A percentile compares a stretch with the other conserved stretches of the same genome.
Conservation (phyloP, 2,888 invertebrate genomes). For the Diplazon laetatorius region DNA sequence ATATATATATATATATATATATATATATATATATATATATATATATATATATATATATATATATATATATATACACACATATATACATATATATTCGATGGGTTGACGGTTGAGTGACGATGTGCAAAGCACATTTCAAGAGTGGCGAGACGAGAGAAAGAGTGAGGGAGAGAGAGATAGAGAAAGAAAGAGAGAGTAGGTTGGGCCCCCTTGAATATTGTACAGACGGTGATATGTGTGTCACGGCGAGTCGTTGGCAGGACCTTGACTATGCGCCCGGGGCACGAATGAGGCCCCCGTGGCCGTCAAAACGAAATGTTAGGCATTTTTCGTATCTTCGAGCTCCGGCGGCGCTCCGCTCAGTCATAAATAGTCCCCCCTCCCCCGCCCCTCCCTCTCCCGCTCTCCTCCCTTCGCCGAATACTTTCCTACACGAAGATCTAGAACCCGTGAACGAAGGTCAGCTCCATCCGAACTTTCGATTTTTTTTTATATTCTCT, state of each 20-base stretch:
- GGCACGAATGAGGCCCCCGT: constrained; percentile 62
- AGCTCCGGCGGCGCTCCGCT: not conserved
- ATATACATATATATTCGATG: too few relatives aligned
- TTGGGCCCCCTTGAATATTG: constrained; percentile 46
- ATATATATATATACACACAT: too few relatives aligned
- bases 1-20: too few relatives aligned
- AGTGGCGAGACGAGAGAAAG: constrained; percentile 35
- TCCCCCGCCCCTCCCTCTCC: too few relatives aligned
- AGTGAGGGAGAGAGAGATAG: constrained; percentile 36
- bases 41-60: too few relatives aligned
- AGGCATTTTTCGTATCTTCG: constrained; percentile 65
- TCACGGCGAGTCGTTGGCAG: constrained; percentile 77
- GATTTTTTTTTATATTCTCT: constrained; percentile 32
- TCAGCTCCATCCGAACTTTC: constrained; percentile 58
- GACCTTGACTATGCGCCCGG: constrained; percentile 76
- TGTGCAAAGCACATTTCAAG: constrained; percentile 34
- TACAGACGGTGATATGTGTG: constrained; percentile 74
- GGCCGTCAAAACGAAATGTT: constrained; percentile 68
- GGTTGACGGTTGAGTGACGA: not conserved
- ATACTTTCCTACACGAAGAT: constrained; percentile 49
- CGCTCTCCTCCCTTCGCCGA: too few relatives aligned
- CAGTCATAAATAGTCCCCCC: constrained; percentile 12
- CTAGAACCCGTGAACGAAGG: constrained; percentile 55
- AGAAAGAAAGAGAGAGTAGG: constrained; percentile 50
- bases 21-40: too few relatives aligned